Conservation (phyloP, 1,140 invertebrate species). For the Maconellicoccus hirsutus region DNA sequence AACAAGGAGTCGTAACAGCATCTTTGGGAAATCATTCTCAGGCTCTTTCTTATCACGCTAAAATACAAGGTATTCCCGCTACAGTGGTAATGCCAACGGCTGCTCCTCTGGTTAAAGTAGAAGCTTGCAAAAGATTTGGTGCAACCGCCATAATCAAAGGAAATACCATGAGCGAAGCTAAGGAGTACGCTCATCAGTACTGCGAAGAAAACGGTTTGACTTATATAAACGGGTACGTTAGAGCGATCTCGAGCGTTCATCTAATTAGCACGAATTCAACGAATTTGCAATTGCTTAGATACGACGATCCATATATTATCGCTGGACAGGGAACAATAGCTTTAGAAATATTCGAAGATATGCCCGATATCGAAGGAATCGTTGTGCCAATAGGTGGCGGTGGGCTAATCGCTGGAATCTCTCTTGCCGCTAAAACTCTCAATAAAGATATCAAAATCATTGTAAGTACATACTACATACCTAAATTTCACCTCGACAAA, state of each 20-base stretch:
- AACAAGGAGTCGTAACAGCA: constrained; percentile 75
- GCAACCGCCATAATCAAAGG: constrained; percentile 77
- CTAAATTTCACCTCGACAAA: neutral
- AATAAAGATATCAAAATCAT: constrained; percentile 64
- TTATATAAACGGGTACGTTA: constrained; percentile 74
- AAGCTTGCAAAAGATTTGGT: constrained; percentile 68
- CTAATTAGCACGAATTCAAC: no score
- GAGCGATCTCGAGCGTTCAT: no score
- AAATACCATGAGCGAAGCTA: constrained; percentile 73
- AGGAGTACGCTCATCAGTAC: constrained; percentile 59
- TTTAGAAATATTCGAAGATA: constrained; percentile 79
- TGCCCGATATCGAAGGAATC: constrained; percentile 59
- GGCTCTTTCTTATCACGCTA: constrained; percentile 77
- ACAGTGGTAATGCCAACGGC: constrained; percentile 89
- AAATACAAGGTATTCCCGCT: constrained; percentile 63
- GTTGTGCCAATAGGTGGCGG: constrained; percentile 81
- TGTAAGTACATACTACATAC: constrained; percentile 39
- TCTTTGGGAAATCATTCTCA: constrained; percentile 86
- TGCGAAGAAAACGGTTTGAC: constrained; percentile 55
- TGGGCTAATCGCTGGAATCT: constrained; percentile 76
- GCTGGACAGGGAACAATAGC: constrained; percentile 88
- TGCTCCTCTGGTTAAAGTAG: constrained; percentile 87
- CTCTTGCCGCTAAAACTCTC: constrained; percentile 73
- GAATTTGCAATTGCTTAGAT: no score
- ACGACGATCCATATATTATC: constrained; percentile 86